These are phyloP conservation scores for Drosophila willistoni DNA, from an alignment of 1,140 invertebrate genomes.

Conservation along the genomic window DNA sequence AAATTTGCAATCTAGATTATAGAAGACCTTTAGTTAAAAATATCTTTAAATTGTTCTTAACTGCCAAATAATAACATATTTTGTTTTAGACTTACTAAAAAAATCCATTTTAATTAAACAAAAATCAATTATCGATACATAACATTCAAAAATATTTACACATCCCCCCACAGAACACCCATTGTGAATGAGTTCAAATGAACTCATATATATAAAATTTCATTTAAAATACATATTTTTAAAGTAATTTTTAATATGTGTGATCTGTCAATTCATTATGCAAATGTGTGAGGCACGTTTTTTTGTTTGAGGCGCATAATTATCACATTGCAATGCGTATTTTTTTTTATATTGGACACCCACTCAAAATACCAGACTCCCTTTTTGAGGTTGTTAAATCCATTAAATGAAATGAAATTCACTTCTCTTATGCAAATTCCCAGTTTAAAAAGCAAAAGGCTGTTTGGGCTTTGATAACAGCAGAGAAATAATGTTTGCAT, in stretches of 20 bases:
- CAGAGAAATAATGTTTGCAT: not conserved
- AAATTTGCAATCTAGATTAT: no score
- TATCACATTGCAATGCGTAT: not conserved
- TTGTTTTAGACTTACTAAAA: no score
- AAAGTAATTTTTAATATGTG: conserved; percentile 2
- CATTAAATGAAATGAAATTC: conserved; percentile 14
- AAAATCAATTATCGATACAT: no score
- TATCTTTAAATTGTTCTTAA: no score
- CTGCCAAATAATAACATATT: no score
- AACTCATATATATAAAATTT: conserved; percentile 2
- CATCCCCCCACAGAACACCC: not conserved
- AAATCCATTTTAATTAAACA: no score
- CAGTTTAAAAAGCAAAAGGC: not conserved
- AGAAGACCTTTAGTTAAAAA: no score
- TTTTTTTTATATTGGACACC: not conserved
- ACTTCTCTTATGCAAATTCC: conserved; percentile 19
- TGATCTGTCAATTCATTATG: conserved; percentile 1
- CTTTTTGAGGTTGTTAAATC: conserved; percentile 10
- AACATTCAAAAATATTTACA: no score
- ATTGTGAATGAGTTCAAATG: not conserved
- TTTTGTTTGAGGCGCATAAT: not conserved
- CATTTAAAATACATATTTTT: conserved; percentile 32
- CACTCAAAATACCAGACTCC: conserved; percentile 12
- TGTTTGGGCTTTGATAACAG: not conserved
- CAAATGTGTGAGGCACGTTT: conserved; percentile 4